Evolutionary conservation across 2,797 vertebrate species (phyloP).

Genomic region (Sebastes matsubarae): DNA sequence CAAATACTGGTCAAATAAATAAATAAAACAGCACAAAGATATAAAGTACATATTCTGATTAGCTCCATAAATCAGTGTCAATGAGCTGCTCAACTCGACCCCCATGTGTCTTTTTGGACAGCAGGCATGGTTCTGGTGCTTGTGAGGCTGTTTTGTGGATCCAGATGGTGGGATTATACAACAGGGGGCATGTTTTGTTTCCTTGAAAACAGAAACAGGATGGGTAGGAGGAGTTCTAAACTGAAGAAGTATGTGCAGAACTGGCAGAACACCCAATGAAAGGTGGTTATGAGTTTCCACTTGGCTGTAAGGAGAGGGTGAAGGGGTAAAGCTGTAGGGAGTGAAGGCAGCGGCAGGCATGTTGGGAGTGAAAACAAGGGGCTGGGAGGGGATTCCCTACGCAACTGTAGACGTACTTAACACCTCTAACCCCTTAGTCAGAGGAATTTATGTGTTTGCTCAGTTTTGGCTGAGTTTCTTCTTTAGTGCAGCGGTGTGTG

Average conservation of each 20-base stretch:
- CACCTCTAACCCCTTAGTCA: slow-evolving; percentile 52
- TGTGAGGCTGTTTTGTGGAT: slow-evolving; percentile 14
- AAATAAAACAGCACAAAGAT: neutral
- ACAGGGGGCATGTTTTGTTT: slow-evolving; percentile 12
- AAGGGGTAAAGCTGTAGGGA: slow-evolving; percentile 7
- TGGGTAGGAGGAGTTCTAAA: slow-evolving; percentile 8
- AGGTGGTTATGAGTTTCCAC: slow-evolving; percentile 55
- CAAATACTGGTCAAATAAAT: neutral
- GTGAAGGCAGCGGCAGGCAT: neutral
- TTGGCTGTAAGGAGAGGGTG: slow-evolving; percentile 36
- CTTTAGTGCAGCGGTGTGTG: slow-evolving; percentile 24
- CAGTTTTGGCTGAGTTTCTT: slow-evolving; percentile 51
- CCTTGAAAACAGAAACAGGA: slow-evolving; percentile 47
- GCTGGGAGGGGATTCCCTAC: slow-evolving; percentile 60
- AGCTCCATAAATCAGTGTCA: neutral
- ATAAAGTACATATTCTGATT: neutral
- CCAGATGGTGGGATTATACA: slow-evolving; percentile 61
- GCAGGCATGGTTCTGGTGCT: slow-evolving; percentile 2
- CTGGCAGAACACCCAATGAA: slow-evolving; percentile 56
- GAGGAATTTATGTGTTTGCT: slow-evolving; percentile 72
- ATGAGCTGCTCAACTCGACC: neutral
- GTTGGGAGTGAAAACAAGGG: slow-evolving; percentile 11
- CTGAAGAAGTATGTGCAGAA: slow-evolving; percentile 23
- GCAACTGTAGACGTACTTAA: slow-evolving; percentile 51
- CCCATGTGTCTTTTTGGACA: neutral